Percentiles rank a stretch among this genome's conserved stretches.
Conservation (phyloP, 1,140 invertebrate species). For the Ceratosolen fusciceps region DNA sequence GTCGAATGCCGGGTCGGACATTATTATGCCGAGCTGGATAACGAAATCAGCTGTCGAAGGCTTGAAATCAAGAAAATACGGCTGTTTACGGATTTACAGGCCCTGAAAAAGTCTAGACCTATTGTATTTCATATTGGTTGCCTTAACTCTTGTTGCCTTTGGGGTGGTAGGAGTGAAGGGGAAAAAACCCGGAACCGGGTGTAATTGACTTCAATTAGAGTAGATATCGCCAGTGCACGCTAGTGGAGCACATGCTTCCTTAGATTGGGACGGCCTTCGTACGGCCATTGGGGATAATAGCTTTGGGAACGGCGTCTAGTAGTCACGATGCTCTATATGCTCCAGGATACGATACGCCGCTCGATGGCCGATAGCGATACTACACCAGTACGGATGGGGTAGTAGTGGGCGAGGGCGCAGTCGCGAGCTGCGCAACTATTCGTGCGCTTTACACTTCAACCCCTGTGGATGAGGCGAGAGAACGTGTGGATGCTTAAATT, state of each 20-base stretch:
- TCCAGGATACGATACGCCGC: not conserved
- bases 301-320: too few species aligned
- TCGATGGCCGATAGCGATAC: not conserved
- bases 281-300: not conserved
- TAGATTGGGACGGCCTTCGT: not conserved
- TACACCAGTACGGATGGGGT: not conserved
- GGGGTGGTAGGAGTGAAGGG: too few species aligned
- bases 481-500: not conserved
- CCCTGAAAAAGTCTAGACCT: too few species aligned
- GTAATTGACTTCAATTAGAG: too few species aligned
- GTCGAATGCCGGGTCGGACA: too few species aligned
- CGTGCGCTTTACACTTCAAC: not conserved
- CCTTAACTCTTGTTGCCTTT: too few species aligned
- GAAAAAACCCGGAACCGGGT: too few species aligned
- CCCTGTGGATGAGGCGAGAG: not conserved
- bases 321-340: not conserved
- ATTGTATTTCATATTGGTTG: too few species aligned
- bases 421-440: conserved; percentile 60
- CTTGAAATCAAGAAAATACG: too few species aligned
- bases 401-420: conserved; percentile 57
- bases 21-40: too few species aligned
- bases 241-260: not conserved
- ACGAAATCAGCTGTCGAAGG: too few species aligned
- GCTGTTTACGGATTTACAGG: too few species aligned
- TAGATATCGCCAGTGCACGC: not conserved